Evolutionary conservation across 2,888 invertebrate genomes (phyloP).

Genomic region (Papilio demoleus): DNA sequence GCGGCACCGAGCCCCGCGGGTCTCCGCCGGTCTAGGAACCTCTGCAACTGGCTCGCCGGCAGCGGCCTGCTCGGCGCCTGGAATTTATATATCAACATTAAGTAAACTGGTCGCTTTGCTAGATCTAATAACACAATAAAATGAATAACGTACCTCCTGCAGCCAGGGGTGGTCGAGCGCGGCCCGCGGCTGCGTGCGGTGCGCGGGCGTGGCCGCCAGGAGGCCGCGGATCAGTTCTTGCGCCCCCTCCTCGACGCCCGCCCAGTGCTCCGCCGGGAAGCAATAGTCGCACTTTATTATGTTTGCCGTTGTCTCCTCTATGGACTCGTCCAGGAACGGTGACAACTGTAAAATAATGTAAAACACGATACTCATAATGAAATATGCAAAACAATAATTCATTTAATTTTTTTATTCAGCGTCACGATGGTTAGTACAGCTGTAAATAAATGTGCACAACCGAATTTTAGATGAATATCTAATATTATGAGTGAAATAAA

Average conservation of each 20-base stretch:
- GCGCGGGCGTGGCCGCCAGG: conserved; percentile 80
- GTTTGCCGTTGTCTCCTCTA: conserved; percentile 93
- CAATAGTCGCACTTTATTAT: conserved; percentile 92
- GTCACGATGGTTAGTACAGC: too few relatives aligned
- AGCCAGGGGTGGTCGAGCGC: conserved; percentile 73
- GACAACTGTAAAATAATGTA: conserved; percentile 89
- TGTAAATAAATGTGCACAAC: too few relatives aligned
- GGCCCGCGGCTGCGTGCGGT: conserved; percentile 60
- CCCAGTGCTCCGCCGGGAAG: conserved; percentile 91
- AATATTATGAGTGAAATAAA: too few relatives aligned
- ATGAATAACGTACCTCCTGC: conserved; percentile 59
- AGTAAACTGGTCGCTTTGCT: too few relatives aligned
- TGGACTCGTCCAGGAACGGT: conserved; percentile 91
- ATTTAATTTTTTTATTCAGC: too few relatives aligned
- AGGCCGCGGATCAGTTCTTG: conserved; percentile 86
- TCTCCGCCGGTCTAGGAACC: conserved; percentile 76
- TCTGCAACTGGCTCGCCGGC: conserved; percentile 70
- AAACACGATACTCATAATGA: too few relatives aligned
- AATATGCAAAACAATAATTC: too few relatives aligned
- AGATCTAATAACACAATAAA: too few relatives aligned
- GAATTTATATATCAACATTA: conserved; percentile 23
- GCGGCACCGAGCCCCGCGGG: conserved; percentile 72
- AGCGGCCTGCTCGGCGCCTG: conserved; percentile 67
- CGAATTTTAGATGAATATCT: too few relatives aligned
- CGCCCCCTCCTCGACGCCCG: conserved; percentile 86